A percentile compares a stretch with the other conserved stretches of the same genome.
Conservation (phyloP, 2,113 vertebrate genomes). For the Urocolius indicus region DNA sequence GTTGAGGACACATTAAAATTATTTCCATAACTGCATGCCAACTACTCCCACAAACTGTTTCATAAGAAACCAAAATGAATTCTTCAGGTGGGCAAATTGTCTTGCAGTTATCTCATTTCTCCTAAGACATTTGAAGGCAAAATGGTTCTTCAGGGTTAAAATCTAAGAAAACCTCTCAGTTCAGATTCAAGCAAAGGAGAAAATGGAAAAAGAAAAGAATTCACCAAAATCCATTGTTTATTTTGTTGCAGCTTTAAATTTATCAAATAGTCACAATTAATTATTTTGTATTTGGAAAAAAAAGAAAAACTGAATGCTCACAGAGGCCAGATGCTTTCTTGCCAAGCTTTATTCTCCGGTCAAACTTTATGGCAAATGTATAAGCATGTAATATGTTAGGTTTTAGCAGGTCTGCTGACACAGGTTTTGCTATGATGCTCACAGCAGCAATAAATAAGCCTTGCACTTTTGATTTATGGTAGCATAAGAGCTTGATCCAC, state of each 20-base stretch:
- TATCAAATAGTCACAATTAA: neutral
- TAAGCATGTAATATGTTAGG: neutral
- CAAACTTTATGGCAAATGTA: conserved; percentile 13
- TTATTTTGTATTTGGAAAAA: neutral
- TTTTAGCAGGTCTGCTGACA: conserved; percentile 24
- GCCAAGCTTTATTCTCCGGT: neutral
- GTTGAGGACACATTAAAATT: neutral
- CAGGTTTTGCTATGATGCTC: neutral
- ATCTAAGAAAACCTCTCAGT: neutral
- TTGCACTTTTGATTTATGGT: conserved; percentile 2
- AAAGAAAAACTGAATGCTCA: neutral
- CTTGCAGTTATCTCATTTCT: neutral
- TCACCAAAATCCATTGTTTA: neutral
- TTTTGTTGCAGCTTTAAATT: neutral
- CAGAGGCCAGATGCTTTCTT: neutral
- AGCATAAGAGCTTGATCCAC: neutral
- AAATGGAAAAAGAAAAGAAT: neutral
- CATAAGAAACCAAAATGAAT: neutral
- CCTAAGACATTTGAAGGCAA: neutral
- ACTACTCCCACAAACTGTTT: neutral
- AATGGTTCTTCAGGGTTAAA: neutral
- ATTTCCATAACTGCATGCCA: neutral
- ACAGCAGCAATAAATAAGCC: neutral
- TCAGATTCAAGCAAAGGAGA: neutral
- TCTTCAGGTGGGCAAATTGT: neutral